Percentiles rank a stretch among this genome's conserved stretches.
Evolutionary conservation across 37 sponge, comb jelly and placozoan genomes (phyloP).

Genomic region (Aphrocallistes beatrix): DNA sequence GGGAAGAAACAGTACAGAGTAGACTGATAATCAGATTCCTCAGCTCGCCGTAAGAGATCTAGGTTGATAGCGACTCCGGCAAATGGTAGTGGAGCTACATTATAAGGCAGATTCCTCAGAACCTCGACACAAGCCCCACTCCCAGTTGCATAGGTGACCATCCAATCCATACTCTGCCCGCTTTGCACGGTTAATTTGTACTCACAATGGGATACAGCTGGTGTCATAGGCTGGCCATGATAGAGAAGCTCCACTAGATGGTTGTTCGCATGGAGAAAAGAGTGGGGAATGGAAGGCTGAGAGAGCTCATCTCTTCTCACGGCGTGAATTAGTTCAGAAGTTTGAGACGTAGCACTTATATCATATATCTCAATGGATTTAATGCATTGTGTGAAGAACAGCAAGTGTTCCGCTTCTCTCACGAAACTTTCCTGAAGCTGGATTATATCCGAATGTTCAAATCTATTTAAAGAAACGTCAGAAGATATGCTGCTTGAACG

Average conservation of each 20-base stretch:
- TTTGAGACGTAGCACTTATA: neutral
- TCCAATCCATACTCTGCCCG: neutral
- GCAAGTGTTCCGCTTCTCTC: neutral
- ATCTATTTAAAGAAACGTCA: neutral
- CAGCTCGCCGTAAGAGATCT: neutral
- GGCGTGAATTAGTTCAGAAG: neutral
- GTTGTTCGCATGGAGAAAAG: neutral
- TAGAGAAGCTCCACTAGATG: neutral
- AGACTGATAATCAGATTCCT: neutral
- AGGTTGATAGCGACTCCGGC: slow-evolving; percentile 3
- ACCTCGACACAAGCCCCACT: neutral
- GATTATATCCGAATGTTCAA: neutral
- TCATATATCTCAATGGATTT: neutral
- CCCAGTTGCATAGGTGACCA: neutral
- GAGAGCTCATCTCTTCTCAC: neutral
- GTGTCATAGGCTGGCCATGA: neutral
- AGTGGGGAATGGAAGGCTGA: neutral
- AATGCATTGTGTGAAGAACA: neutral
- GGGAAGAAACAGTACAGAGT: neutral
- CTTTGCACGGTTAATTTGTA: neutral
- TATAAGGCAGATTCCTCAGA: neutral
- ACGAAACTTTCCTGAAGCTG: neutral
- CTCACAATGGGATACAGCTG: neutral
- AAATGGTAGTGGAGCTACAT: neutral
- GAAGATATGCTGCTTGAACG: slow-evolving; percentile 12